Conservation (phyloP, 2,888 invertebrate species). For the Bombylius discolor region DNA sequence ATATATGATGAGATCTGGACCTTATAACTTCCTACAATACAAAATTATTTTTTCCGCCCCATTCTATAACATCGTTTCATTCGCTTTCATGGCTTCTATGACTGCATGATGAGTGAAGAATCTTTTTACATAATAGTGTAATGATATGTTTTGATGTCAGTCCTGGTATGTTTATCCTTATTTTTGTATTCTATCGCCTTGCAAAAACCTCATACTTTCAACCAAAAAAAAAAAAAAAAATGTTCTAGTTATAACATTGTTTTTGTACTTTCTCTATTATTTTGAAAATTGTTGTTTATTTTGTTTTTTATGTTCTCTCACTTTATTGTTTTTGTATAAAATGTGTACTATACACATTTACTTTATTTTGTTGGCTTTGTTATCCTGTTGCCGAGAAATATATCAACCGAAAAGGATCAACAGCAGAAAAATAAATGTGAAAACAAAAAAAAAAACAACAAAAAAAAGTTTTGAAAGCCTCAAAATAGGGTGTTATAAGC, state of each 20-base stretch:
- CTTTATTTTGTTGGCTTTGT: neutral
- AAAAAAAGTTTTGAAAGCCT: neutral
- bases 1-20: neutral
- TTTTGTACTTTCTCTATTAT: neutral
- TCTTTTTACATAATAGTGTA: conserved; percentile 6
- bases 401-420: conserved; percentile 6
- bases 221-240: too few species aligned
- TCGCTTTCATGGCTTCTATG: neutral
- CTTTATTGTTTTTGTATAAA: too few species aligned
- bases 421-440: neutral
- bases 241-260: neutral
- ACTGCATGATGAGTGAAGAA: neutral
- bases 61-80: neutral
- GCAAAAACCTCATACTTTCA: too few species aligned
- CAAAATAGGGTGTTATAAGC: too few species aligned
- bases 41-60: neutral
- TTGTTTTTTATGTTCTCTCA: neutral
- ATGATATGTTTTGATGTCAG: conserved; percentile 12
- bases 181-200: neutral
- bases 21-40: conserved; percentile 1
- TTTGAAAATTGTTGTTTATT: conserved; percentile 5
- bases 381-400: neutral
- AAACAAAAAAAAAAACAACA: too few species aligned
- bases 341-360: too few species aligned
- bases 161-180: conserved; percentile 7